Conservation (phyloP, 2,113 vertebrate species). For the Puffinus mauretanicus region DNA sequence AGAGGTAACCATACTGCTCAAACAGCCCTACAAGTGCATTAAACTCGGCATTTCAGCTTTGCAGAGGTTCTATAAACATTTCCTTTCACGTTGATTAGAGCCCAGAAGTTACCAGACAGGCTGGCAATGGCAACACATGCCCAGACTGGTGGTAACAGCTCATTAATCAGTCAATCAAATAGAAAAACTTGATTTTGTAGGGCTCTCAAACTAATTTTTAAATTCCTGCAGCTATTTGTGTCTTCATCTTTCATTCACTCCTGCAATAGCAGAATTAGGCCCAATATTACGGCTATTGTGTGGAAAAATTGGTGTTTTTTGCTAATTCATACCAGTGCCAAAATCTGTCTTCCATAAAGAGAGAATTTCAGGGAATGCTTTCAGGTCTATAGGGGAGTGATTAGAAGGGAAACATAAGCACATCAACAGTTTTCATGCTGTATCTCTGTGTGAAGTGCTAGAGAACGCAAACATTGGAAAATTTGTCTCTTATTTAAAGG, state of each 20-base stretch:
- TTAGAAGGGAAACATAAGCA: background rate
- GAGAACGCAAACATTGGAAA: background rate
- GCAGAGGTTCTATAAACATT: background rate
- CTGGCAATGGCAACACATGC: background rate
- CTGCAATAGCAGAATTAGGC: background rate
- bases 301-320: background rate
- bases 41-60: background rate
- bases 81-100: background rate
- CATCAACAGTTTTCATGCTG: background rate
- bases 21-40: background rate
- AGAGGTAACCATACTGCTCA: background rate
- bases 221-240: background rate
- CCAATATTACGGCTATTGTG: background rate
- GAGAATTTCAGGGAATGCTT: background rate
- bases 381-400: background rate
- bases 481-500: background rate
- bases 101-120: background rate
- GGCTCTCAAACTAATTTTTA: background rate
- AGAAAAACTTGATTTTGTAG: background rate
- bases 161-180: conserved; percentile 2
- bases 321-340: background rate
- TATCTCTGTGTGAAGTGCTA: background rate
- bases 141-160: background rate
- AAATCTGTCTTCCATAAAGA: background rate
- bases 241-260: background rate